Evolutionary conservation across 2,888 invertebrate species (phyloP).

Genomic region (Eristalinus aeneus): DNA sequence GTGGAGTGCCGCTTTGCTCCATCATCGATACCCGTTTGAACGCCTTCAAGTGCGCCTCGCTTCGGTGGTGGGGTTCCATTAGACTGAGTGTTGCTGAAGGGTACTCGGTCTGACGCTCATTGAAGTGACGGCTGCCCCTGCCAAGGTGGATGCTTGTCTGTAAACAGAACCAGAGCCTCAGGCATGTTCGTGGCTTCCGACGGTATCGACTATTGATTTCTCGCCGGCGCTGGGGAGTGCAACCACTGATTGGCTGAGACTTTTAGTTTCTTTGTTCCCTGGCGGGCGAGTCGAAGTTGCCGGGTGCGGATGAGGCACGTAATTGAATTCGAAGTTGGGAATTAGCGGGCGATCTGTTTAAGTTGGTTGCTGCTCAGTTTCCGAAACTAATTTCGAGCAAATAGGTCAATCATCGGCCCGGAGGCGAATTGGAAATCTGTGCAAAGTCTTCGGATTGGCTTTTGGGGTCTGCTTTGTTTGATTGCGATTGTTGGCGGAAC

Average conservation of each 20-base stretch:
- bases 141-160: conserved; percentile 14
- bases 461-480: not conserved
- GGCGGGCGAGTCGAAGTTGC: too few species aligned
- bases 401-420: not conserved
- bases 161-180: not conserved
- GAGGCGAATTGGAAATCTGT: not conserved
- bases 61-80: conserved; percentile 33
- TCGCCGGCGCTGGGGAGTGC: not conserved
- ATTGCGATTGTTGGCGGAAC: not conserved
- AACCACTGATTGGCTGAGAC: not conserved
- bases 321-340: not conserved
- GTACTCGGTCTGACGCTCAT: conserved; percentile 19
- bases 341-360: not conserved
- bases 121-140: not conserved
- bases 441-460: not conserved
- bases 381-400: not conserved
- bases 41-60: conserved; percentile 4
- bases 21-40: conserved; percentile 15
- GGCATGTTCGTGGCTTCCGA: not conserved
- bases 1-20: not conserved
- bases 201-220: not conserved
- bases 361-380: not conserved
- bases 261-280: not conserved
- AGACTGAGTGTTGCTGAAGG: conserved; percentile 34
- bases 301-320: not conserved